Evolutionary conservation across 1,140 invertebrate genomes (phyloP).

Genomic region (Lepidurus apus): DNA sequence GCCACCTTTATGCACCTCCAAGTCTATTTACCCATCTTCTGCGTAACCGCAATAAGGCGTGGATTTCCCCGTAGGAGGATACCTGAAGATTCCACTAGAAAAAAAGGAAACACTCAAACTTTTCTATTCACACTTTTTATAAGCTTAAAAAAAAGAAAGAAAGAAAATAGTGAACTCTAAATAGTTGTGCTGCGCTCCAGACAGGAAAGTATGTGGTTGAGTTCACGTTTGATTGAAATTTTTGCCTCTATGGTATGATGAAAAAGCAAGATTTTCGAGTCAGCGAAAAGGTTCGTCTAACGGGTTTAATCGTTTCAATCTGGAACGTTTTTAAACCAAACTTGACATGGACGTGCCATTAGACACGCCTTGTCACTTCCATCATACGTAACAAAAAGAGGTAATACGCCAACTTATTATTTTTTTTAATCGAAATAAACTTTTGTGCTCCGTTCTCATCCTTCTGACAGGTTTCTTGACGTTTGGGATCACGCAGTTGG

Average conservation of each 20-base stretch:
- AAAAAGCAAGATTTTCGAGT: background rate
- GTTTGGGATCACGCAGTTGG: background rate
- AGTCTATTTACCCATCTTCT: conserved; percentile 13
- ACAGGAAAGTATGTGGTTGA: conserved; percentile 4
- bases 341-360: conserved; percentile 16
- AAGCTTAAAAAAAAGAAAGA: background rate
- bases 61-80: background rate
- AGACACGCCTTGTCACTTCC: conserved; percentile 17
- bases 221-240: conserved; percentile 17
- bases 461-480: background rate
- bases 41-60: background rate
- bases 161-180: background rate
- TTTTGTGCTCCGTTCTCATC: background rate
- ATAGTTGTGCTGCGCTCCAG: conserved; percentile 2
- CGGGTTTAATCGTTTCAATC: conserved; percentile 5
- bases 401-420: background rate
- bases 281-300: conserved; percentile 15
- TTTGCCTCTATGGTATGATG: conserved; percentile 5
- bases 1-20: background rate
- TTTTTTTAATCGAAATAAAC: background rate
- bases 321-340: conserved; percentile 7
- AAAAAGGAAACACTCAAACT: background rate
- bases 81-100: background rate
- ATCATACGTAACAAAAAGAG: background rate
- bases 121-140: background rate